A percentile compares a stretch with the other conserved stretches of the same genome.
phyloP scores from a whole-genome alignment of 1,140 invertebrate genomes.

The Heliconius melpomene region DNA sequence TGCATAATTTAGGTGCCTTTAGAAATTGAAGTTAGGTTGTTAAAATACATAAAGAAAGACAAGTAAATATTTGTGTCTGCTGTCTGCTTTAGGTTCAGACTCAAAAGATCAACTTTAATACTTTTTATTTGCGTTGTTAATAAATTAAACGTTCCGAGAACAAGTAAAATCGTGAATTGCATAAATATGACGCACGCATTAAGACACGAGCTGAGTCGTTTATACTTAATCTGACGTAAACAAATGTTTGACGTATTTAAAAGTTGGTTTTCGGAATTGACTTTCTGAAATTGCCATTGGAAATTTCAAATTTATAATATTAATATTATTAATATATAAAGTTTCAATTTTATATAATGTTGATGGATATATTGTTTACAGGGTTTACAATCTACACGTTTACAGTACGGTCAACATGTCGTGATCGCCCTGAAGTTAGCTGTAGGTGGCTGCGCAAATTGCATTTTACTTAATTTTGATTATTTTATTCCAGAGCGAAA shows the following conservation, averaged over 20 bases:
- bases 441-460: too few species aligned
- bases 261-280: not conserved
- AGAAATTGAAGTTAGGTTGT: not conserved
- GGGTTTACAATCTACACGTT: not conserved
- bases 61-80: not conserved
- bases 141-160: not conserved
- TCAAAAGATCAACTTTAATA: not conserved
- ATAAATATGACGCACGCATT: not conserved
- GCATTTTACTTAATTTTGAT: too few species aligned
- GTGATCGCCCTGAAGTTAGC: too few species aligned
- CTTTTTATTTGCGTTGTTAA: not conserved
- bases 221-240: slow-evolving; percentile 9
- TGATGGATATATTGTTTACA: not conserved
- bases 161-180: not conserved
- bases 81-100: not conserved
- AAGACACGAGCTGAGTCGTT: not conserved
- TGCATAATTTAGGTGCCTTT: too few species aligned
- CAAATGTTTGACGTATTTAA: not conserved
- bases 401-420: not conserved
- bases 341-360: not conserved
- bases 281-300: not conserved
- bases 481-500: too few species aligned
- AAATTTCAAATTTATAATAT: not conserved
- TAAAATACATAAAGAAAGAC: not conserved
- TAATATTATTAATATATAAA: not conserved